phyloP scores from a whole-genome alignment of 2,113 vertebrate species.

The Conger conger region DNA sequence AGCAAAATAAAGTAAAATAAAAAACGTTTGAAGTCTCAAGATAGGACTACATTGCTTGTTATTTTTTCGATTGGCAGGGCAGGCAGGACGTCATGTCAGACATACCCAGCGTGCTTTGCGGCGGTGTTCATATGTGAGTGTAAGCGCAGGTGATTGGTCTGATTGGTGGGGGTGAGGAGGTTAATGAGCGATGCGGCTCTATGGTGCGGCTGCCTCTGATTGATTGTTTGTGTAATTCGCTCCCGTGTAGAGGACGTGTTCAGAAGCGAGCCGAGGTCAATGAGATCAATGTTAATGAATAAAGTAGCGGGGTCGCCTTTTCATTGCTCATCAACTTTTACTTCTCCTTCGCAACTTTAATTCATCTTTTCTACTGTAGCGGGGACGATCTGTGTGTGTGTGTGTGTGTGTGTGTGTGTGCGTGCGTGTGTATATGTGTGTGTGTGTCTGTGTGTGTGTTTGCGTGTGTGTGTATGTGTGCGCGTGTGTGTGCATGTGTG shows the following conservation, averaged over 20 bases:
- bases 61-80: too few species aligned
- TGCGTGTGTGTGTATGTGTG: too few species aligned
- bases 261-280: background rate
- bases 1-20: too few species aligned
- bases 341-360: background rate
- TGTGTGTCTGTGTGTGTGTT: too few species aligned
- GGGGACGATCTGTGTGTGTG: background rate
- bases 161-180: constrained; percentile 1
- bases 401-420: background rate
- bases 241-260: background rate
- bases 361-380: background rate
- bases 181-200: background rate
- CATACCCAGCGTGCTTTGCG: background rate
- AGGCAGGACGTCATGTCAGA: too few species aligned
- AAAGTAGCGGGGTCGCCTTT: background rate
- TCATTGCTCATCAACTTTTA: background rate
- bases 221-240: background rate
- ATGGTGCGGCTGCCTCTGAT: background rate
- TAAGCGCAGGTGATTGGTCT: background rate
- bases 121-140: background rate
- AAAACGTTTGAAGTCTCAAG: too few species aligned
- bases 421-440: too few species aligned
- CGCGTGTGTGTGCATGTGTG: too few species aligned
- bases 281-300: background rate
- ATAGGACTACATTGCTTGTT: too few species aligned